These are phyloP conservation scores for Caenorhabditis tropicalis DNA, from an alignment of 1,140 invertebrate species.

Conservation along the genomic window DNA sequence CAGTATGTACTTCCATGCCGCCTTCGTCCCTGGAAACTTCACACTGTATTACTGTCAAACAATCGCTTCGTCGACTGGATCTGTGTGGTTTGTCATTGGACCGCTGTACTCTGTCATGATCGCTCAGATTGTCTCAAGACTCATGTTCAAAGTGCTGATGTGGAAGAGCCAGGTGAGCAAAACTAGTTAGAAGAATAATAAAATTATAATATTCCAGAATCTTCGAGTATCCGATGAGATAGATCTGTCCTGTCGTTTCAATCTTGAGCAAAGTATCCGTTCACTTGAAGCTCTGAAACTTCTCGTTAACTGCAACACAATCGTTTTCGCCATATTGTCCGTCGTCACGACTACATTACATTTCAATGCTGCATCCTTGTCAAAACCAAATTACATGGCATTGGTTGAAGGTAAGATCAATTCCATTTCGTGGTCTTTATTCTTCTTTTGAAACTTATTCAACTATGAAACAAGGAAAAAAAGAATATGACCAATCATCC, in stretches of 20 bases:
- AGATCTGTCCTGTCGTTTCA: not conserved
- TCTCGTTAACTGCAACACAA: not conserved
- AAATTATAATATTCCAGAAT: not conserved
- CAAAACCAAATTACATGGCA: not conserved
- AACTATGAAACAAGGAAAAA: no score
- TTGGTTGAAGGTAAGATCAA: not conserved
- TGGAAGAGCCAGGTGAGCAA: not conserved
- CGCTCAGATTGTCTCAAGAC: not conserved
- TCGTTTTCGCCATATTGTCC: not conserved
- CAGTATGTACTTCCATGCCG: not conserved
- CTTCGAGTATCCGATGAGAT: not conserved
- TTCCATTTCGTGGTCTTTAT: no score
- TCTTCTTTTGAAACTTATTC: no score
- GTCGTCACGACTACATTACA: not conserved
- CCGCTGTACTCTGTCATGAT: not conserved
- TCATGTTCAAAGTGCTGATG: not conserved
- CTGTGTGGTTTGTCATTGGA: not conserved
- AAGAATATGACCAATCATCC: no score
- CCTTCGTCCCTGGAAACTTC: not conserved
- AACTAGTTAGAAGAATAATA: not conserved
- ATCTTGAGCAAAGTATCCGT: not conserved
- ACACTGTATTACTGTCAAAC: not conserved
- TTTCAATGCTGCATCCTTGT: not conserved
- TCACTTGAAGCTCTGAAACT: not conserved
- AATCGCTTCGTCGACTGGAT: not conserved